A percentile compares a stretch with the other conserved stretches of the same genome.
Conservation (phyloP, 2,113 vertebrate genomes). For the Pseudolaguvia tuberculata region DNA sequence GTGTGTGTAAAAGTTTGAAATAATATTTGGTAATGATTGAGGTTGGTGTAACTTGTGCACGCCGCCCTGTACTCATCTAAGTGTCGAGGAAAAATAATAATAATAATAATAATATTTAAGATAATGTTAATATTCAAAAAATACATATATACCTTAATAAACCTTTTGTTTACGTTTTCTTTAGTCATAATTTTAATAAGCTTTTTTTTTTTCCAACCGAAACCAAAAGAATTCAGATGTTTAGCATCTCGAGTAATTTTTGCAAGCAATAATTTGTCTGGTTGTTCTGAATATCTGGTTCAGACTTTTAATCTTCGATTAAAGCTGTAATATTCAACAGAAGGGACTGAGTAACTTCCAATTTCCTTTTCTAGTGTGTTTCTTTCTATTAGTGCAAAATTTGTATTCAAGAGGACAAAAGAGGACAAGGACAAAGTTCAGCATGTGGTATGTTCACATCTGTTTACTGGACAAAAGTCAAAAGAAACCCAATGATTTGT, state of each 20-base stretch:
- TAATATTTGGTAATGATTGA: neutral
- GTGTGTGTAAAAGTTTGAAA: slow-evolving; percentile 1
- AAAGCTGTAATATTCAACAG: neutral
- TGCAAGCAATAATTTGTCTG: slow-evolving; percentile 37
- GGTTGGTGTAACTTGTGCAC: slow-evolving; percentile 16
- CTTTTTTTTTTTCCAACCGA: neutral
- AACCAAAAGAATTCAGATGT: slow-evolving; percentile 2
- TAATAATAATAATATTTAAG: neutral
- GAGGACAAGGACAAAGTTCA: too few relatives aligned
- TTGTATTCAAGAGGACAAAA: neutral
- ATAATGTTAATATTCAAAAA: neutral
- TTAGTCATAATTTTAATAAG: neutral
- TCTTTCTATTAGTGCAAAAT: neutral
- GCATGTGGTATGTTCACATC: neutral
- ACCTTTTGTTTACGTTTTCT: neutral
- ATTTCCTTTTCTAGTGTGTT: neutral
- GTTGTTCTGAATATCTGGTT: slow-evolving; percentile 15
- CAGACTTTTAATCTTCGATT: neutral
- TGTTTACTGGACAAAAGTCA: slow-evolving; percentile 9
- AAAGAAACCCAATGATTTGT: neutral
- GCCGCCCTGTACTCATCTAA: slow-evolving; percentile 45
- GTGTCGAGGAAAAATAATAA: neutral
- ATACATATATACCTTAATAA: neutral
- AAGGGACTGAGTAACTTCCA: neutral
- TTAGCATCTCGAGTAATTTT: neutral